Percentiles rank a stretch among this genome's conserved stretches.
These are phyloP conservation scores for Pycnonotus jocosus DNA, from an alignment of 2,113 vertebrate genomes.

Conservation along the genomic window DNA sequence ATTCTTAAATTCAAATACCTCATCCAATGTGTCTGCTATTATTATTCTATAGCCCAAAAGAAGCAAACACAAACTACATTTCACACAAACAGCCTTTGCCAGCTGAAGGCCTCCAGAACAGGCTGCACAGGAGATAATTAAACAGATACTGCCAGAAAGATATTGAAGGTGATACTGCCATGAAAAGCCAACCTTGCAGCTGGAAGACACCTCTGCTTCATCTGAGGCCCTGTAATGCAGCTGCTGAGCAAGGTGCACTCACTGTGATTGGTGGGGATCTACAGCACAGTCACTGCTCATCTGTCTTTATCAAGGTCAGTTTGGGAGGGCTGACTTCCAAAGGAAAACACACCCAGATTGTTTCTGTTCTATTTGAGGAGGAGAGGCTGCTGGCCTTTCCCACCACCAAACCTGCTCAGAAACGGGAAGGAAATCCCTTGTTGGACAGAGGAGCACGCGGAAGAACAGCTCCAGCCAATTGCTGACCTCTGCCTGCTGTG, in stretches of 20 bases:
- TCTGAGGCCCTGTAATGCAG: accelerated
- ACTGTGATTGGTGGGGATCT: accelerated
- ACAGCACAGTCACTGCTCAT: neutral
- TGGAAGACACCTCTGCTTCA: neutral
- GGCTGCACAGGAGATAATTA: neutral
- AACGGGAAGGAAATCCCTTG: neutral
- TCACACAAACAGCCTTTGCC: neutral
- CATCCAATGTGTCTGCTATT: neutral
- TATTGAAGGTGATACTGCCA: neutral
- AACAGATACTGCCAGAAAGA: neutral
- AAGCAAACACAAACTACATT: neutral
- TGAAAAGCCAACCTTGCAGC: neutral
- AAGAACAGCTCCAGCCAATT: neutral
- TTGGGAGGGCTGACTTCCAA: neutral
- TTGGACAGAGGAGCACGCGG: accelerated
- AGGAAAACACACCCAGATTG: neutral
- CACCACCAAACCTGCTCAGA: neutral
- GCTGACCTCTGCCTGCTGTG: neutral
- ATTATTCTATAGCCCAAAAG: neutral
- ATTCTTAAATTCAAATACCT: neutral
- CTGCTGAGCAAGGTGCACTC: neutral
- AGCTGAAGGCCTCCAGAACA: neutral
- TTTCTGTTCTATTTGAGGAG: neutral
- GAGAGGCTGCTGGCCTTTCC: neutral
- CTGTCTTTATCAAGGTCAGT: neutral